A percentile compares a stretch with the other conserved stretches of the same genome.
Conservation (phyloP, 2,888 invertebrate species). For the Griposia aprilina region DNA sequence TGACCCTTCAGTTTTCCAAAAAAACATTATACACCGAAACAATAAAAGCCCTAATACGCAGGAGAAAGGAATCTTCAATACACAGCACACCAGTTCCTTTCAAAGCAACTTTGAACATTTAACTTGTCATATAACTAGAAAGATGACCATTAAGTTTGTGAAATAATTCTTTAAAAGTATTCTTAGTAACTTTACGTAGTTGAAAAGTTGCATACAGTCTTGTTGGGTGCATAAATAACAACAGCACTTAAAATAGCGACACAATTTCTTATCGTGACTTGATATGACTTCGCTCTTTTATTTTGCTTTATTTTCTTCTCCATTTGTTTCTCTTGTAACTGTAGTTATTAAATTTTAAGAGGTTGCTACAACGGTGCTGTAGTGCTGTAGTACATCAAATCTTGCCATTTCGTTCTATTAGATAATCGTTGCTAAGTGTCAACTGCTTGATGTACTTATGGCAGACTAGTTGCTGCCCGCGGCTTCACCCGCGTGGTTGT, state of each 20-base stretch:
- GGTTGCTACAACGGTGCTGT: not conserved
- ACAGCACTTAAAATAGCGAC: constrained; percentile 31
- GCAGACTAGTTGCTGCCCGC: too few relatives aligned
- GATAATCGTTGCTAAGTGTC: not conserved
- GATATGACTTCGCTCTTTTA: constrained; percentile 25
- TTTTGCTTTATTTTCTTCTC: constrained; percentile 33
- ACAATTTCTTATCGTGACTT: constrained; percentile 46
- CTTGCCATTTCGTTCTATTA: not conserved
- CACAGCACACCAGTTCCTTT: constrained; percentile 33
- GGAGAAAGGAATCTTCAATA: constrained; percentile 25
- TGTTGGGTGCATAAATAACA: constrained; percentile 49
- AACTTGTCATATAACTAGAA: constrained; percentile 61
- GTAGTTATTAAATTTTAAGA: not conserved
- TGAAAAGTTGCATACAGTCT: constrained; percentile 44
- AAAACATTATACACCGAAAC: not conserved
- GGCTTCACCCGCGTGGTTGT: too few relatives aligned
- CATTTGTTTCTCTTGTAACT: not conserved
- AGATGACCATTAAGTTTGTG: constrained; percentile 55
- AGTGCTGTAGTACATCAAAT: constrained; percentile 1
- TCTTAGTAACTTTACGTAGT: constrained; percentile 42
- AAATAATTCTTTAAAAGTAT: constrained; percentile 56
- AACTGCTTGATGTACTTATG: not conserved
- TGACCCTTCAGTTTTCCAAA: not conserved
- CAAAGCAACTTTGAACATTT: constrained; percentile 56
- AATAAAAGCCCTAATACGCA: not conserved